phyloP scores from a whole-genome alignment of 30 jellyfish, hydroid and myxozoan species.

The Hydractinia symbiolongicarpus region DNA sequence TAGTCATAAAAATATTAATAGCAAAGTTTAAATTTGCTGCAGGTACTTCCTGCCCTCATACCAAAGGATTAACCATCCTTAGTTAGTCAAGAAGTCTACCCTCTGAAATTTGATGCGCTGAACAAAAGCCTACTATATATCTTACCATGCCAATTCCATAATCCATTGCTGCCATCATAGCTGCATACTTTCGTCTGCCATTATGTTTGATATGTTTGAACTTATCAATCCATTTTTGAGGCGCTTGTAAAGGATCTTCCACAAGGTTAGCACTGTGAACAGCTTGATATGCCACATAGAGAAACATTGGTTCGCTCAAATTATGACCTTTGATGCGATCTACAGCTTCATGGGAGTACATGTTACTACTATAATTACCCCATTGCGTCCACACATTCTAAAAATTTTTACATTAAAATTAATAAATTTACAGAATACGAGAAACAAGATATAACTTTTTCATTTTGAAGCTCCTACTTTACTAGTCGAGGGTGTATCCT shows the following conservation, averaged over 20 bases:
- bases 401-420: not conserved
- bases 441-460: not conserved
- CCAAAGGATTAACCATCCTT: too few species aligned
- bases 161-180: conserved; percentile 39
- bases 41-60: too few species aligned
- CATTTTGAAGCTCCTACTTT: conserved; percentile 14
- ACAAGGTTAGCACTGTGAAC: conserved; percentile 37
- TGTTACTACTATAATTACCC: conserved; percentile 35
- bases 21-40: too few species aligned
- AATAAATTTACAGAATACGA: not conserved
- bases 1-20: too few species aligned
- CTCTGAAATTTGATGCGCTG: too few species aligned
- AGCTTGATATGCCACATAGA: conserved; percentile 39
- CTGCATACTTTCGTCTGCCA: conserved; percentile 36
- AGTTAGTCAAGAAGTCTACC: too few species aligned
- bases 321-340: conserved; percentile 31
- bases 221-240: conserved; percentile 31
- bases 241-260: conserved; percentile 44
- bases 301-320: conserved; percentile 16
- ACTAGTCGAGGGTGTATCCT: conserved; percentile 32
- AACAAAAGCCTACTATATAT: not conserved
- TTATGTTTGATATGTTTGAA: conserved; percentile 27
- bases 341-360: conserved; percentile 26
- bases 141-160: conserved; percentile 38
- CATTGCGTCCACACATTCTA: conserved; percentile 31